Conservation (phyloP, 2,888 invertebrate species). For the Macaria notata region DNA sequence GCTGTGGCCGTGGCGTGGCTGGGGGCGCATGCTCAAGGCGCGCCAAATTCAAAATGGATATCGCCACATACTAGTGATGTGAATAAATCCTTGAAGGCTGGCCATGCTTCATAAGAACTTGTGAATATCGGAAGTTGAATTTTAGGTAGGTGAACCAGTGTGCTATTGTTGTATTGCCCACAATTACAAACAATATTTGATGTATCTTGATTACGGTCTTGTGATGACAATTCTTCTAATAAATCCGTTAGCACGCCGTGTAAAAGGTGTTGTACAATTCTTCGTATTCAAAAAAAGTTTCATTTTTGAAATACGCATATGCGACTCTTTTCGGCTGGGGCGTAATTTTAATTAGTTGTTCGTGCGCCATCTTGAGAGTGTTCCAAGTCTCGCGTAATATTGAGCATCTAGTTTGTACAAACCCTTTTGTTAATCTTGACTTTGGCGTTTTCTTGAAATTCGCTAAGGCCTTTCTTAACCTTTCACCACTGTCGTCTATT, state of each 20-base stretch:
- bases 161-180: not conserved
- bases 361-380: not conserved
- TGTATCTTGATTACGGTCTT: not conserved
- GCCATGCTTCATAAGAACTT: not conserved
- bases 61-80: not conserved
- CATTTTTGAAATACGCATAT: not conserved
- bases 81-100: not conserved
- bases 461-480: not conserved
- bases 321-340: not conserved
- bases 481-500: not conserved
- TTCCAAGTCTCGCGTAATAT: not conserved
- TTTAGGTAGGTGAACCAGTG: not conserved
- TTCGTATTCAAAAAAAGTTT: not conserved
- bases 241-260: not conserved
- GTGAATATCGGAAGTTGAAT: not conserved
- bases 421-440: not conserved
- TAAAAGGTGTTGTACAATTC: not conserved
- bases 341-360: not conserved
- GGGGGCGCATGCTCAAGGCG: no score
- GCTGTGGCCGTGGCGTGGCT: no score
- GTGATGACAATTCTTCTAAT: not conserved
- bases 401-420: not conserved
- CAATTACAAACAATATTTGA: not conserved
- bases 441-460: not conserved
- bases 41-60: no score